These are phyloP conservation scores for Phalacrocorax pelagicus DNA, from an alignment of 2,113 vertebrate species.

Conservation along the genomic window DNA sequence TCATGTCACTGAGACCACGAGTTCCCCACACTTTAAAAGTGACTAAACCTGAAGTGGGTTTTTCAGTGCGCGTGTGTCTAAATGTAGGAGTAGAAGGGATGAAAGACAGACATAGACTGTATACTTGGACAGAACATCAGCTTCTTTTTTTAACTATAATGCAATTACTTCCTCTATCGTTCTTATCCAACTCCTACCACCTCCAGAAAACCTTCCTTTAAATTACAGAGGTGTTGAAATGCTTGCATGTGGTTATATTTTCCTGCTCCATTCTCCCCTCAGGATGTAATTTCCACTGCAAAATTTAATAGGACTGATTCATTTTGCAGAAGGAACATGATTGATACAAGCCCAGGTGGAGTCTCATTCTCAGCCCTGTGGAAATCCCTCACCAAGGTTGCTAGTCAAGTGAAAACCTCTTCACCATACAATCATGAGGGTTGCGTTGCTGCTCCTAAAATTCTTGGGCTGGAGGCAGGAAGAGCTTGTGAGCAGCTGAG, in stretches of 20 bases:
- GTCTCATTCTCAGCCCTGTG: conserved; percentile 1
- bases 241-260: not conserved
- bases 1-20: not conserved
- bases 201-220: not conserved
- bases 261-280: not conserved
- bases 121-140: not conserved
- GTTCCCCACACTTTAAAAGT: not conserved
- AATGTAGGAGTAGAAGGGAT: conserved; percentile 7
- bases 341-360: not conserved
- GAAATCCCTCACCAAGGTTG: conserved; percentile 4
- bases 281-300: not conserved
- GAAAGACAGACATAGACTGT: not conserved
- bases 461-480: not conserved
- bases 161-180: not conserved
- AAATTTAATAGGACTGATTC: not conserved
- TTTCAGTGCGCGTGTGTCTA: not conserved
- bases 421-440: not conserved
- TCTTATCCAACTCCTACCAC: not conserved
- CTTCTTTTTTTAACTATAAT: not conserved
- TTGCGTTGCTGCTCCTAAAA: not conserved
- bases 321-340: not conserved
- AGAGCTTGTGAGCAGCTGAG: not conserved
- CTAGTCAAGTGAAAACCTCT: conserved; percentile 4
- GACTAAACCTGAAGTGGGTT: not conserved
- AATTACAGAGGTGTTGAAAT: not conserved